Evolutionary conservation across 1,140 invertebrate genomes (phyloP).

Genomic region (Macrostomum lignano): DNA sequence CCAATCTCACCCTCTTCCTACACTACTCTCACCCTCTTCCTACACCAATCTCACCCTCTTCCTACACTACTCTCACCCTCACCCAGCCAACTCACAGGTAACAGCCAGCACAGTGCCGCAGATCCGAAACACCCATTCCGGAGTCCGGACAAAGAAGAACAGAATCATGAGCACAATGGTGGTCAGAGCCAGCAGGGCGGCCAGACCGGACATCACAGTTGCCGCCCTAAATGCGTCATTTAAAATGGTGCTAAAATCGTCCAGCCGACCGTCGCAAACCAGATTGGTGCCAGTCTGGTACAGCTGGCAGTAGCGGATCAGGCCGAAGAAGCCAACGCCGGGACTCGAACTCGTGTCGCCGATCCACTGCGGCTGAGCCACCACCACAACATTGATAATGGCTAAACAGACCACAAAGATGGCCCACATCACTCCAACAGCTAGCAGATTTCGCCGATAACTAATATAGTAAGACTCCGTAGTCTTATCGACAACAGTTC

Average conservation of each 20-base stretch:
- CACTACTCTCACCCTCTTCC: no score
- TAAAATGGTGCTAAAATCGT: constrained; percentile 49
- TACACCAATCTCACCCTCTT: no score
- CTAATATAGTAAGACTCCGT: constrained; percentile 35
- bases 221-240: constrained; percentile 46
- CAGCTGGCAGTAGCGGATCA: constrained; percentile 52
- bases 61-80: background rate
- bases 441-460: constrained; percentile 73
- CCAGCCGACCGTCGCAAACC: constrained; percentile 49
- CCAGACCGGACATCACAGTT: constrained; percentile 54
- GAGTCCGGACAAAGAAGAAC: constrained; percentile 68
- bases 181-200: constrained; percentile 50
- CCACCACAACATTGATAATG: constrained; percentile 69
- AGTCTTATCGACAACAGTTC: no score
- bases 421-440: constrained; percentile 77
- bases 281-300: constrained; percentile 20
- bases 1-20: no score
- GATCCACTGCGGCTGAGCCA: constrained; percentile 80
- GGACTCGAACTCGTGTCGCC: constrained; percentile 43
- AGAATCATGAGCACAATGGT: constrained; percentile 51
- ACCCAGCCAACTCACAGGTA: constrained; percentile 41
- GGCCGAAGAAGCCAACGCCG: constrained; percentile 56
- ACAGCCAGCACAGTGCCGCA: constrained; percentile 71
- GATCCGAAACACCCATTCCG: constrained; percentile 65
- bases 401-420: constrained; percentile 79